These are phyloP conservation scores for Leptinotarsa defecta DNA, from an alignment of 1,140 invertebrate genomes.

Conservation along the genomic window DNA sequence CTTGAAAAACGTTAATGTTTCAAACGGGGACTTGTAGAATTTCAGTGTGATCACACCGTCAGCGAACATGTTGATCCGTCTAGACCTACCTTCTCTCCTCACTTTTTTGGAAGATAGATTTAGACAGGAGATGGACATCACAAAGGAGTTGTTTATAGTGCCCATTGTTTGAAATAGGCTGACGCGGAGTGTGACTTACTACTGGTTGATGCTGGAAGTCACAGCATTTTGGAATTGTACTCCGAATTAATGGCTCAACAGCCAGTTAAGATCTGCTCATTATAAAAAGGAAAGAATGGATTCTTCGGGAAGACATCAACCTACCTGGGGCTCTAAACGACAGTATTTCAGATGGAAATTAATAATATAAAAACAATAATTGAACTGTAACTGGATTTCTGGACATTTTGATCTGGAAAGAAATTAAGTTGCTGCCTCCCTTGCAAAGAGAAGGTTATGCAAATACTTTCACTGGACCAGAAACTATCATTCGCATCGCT, in stretches of 20 bases:
- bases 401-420: no score
- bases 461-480: no score
- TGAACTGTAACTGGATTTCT: no score
- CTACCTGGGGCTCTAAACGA: neutral
- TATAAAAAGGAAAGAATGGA: neutral
- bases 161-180: neutral
- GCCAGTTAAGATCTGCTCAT: neutral
- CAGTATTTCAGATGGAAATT: neutral
- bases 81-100: no score
- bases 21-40: no score
- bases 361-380: no score
- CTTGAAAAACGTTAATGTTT: no score
- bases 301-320: neutral
- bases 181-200: neutral
- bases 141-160: neutral
- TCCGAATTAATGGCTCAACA: neutral
- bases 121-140: neutral
- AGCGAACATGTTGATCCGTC: neutral
- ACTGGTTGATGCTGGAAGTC: neutral
- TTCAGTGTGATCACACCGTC: neutral
- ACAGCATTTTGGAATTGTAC: neutral
- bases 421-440: no score
- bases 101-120: neutral
- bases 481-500: no score
- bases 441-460: no score